Conservation (phyloP, 2,113 vertebrate genomes). For the Aythya baeri region DNA sequence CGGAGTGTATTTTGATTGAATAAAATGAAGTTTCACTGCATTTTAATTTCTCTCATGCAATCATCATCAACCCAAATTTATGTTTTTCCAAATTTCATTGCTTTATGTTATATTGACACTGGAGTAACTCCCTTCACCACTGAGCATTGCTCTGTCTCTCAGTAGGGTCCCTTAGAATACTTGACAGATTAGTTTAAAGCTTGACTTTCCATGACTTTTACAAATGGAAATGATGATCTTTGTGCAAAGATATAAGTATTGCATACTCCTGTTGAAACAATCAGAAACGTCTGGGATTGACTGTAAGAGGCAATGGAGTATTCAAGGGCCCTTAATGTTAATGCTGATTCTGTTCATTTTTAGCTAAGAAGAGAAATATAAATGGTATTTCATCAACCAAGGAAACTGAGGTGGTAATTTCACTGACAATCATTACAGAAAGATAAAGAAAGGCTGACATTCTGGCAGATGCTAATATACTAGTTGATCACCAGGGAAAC, state of each 20-base stretch:
- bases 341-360: background rate
- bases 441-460: background rate
- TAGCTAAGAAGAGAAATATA: background rate
- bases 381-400: background rate
- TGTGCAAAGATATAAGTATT: background rate
- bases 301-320: background rate
- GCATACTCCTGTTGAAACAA: background rate
- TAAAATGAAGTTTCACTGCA: background rate
- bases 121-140: background rate
- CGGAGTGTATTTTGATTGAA: background rate
- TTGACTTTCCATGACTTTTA: background rate
- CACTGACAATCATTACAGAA: background rate
- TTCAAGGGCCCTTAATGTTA: background rate
- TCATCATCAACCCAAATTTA: background rate
- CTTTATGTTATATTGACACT: background rate
- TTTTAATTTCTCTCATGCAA: background rate
- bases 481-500: background rate
- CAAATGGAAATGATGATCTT: background rate
- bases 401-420: background rate
- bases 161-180: background rate
- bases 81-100: background rate
- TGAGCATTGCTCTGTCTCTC: background rate
- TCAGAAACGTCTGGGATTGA: background rate
- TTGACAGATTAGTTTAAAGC: background rate
- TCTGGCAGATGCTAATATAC: background rate